Base-by-base conservation (phyloP, 2,888 invertebrate species). In the Dynastes tityus region DNA sequence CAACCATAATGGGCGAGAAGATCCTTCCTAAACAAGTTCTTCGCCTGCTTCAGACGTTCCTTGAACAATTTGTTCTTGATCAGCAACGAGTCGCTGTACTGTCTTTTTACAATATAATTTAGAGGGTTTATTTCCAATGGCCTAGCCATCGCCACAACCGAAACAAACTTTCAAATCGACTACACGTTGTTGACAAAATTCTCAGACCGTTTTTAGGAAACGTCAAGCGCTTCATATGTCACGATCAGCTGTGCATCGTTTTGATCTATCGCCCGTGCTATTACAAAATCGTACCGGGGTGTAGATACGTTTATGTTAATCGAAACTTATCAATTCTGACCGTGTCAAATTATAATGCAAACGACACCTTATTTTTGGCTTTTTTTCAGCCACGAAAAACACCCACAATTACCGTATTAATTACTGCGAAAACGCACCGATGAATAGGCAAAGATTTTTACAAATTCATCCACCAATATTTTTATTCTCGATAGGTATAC, bases 1-100 rank as follows among this genome's bases (percentile, higher is more conserved):
- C 98, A 98, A 86, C 98, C 98, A 91, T 94, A 98, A 91, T 98
- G 98, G 82, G 96, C 95, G 82, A 94, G 91, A 78, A 98, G 91
- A 90, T 98, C 96, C 85, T 95, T 95, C 84, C 94, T 92, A 89
- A 93, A 97, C 61, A 97, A 91, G 90, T 94, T 95, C 87, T 92
- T 93, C 6, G 95, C 95, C 79, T 90, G 90, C 78, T 90, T 90
- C 80, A 95, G 90, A 80, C 95, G 92, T 80, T 90, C 89, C 82
- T 88, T 88, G 79, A 93, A 92, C 82, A 94, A 89, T 80, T 90
- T 90, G 78, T 92, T 91, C 87, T 91, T 92, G 81, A 93, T 89
- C 87, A 91, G 88, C 79, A 91, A 86, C 83, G 90, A 88, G 81
- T 91, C 89, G 83, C 92, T 92, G 84, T 91, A 92, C 87, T 94